These are phyloP conservation scores for Campylomormyrus tamandua DNA, from an alignment of 2,113 vertebrate genomes.

Conservation along the genomic window DNA sequence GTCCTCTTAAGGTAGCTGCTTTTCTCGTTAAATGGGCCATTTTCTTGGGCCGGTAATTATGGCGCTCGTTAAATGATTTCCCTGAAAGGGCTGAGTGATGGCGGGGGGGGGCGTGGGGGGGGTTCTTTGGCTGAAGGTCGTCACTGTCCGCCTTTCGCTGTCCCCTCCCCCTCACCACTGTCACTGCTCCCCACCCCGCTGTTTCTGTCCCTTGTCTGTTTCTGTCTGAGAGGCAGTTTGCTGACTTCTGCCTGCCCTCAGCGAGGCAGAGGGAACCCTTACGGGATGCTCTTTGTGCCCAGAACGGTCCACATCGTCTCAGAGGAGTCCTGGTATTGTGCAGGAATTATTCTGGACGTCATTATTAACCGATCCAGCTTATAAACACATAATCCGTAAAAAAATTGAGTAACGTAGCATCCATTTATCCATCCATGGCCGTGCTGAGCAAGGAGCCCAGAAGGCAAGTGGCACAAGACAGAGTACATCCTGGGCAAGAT, in stretches of 20 bases:
- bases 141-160: neutral
- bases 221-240: neutral
- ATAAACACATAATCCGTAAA: neutral
- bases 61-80: neutral
- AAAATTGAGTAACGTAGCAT: neutral
- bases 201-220: neutral
- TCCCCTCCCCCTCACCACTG: neutral
- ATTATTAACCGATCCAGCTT: neutral
- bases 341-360: neutral
- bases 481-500: neutral
- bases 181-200: neutral
- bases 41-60: slow-evolving; percentile 10
- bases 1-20: slow-evolving; percentile 6
- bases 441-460: neutral
- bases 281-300: neutral
- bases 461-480: neutral
- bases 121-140: neutral
- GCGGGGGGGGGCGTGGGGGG: too few relatives aligned
- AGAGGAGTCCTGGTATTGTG: neutral
- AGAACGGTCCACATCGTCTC: neutral
- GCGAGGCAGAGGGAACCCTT: neutral
- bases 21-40: slow-evolving; percentile 6
- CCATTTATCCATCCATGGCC: neutral
- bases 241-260: neutral
- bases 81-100: neutral